Evolutionary conservation across 2,888 invertebrate species (phyloP).

Genomic region (Ophion ellenae): DNA sequence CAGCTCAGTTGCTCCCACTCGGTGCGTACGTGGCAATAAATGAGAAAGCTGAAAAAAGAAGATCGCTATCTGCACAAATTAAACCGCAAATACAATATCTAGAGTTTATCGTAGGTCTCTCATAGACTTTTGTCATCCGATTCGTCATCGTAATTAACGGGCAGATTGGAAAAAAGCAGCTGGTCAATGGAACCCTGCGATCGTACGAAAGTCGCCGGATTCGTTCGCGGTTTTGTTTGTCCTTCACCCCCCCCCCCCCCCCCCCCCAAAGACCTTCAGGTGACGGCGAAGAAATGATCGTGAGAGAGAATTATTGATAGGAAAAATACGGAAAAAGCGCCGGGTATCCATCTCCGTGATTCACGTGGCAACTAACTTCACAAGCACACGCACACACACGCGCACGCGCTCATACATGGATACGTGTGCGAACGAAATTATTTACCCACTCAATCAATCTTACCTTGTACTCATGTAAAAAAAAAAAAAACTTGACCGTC

Average conservation of each 20-base stretch:
- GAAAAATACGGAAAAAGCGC: no score
- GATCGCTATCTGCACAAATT: slow-evolving; percentile 33
- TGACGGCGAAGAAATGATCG: background rate
- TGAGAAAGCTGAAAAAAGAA: slow-evolving; percentile 10
- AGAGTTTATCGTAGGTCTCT: slow-evolving; percentile 30
- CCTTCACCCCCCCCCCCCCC: no score
- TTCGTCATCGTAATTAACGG: slow-evolving; percentile 9
- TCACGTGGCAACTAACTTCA: slow-evolving; percentile 1
- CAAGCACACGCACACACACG: slow-evolving; percentile 12
- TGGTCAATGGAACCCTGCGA: background rate
- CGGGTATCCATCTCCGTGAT: slow-evolving; percentile 7
- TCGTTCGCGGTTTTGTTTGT: background rate
- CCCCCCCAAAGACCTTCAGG: background rate
- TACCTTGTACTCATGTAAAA: slow-evolving; percentile 62
- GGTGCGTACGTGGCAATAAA: slow-evolving; percentile 25
- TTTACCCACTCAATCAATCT: slow-evolving; percentile 56
- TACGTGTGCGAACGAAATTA: slow-evolving; percentile 19
- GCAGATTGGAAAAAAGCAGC: slow-evolving; percentile 23
- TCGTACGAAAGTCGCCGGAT: background rate
- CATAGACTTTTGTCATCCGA: slow-evolving; percentile 28
- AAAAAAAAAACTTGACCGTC: slow-evolving; percentile 59
- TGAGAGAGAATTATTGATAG: slow-evolving; percentile 1
- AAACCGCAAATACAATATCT: slow-evolving; percentile 34
- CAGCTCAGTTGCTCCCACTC: slow-evolving; percentile 2
- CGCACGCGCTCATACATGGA: slow-evolving; percentile 24